These are phyloP conservation scores for Portunus trituberculatus DNA, from an alignment of 1,140 invertebrate genomes.

Conservation along the genomic window DNA sequence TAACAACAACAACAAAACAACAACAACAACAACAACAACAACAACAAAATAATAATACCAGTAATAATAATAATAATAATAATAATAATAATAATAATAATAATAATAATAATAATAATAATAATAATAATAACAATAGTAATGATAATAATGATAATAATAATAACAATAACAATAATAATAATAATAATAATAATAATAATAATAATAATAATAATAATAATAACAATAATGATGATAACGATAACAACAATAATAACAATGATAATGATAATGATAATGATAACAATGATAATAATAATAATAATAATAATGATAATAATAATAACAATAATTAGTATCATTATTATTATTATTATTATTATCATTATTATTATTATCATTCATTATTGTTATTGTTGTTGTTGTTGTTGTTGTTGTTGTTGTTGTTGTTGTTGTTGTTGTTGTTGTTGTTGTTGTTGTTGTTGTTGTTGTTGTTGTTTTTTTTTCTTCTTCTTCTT, in stretches of 20 bases:
- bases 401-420: no score
- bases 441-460: no score
- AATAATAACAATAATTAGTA: neutral
- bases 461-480: no score
- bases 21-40: no score
- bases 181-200: neutral
- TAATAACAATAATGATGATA: neutral
- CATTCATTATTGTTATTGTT: neutral
- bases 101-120: no score
- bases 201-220: neutral
- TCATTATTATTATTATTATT: slow-evolving; percentile 40
- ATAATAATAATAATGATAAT: neutral
- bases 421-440: no score
- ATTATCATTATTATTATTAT: slow-evolving; percentile 35
- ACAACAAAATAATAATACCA: no score
- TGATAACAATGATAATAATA: neutral
- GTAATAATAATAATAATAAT: no score
- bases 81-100: no score
- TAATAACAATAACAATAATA: neutral
- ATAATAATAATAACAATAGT: no score
- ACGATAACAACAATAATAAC: neutral
- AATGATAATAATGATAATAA: neutral
- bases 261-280: neutral
- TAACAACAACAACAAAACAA: no score
- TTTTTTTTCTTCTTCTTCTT: no score